Base-by-base conservation (phyloP, 2,797 vertebrate genomes). In the Lerista edwardsae region DNA sequence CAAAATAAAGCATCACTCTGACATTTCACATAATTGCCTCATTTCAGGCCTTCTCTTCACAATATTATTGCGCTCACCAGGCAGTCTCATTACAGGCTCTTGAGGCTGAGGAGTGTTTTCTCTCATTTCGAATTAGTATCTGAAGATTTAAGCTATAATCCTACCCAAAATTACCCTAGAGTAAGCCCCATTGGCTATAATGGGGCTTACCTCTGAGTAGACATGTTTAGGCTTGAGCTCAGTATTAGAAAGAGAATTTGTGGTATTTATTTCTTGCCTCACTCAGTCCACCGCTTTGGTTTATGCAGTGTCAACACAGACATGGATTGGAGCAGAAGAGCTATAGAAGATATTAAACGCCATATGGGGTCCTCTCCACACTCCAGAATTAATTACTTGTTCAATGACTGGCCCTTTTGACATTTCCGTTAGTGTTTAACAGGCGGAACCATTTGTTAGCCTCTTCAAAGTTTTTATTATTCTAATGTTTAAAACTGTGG, bases 11-110 rank as follows among this genome's bases (percentile, higher is more conserved):
- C 3, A 44, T 68, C 25, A 81, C 11, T 65, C 44, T 82, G 67
- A 82, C 75, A 78, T 82, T 82, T 82, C 21, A 78, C 23, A 19
- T 41, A 62, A 65, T 88, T 75, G 23, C 3, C n/a, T 90, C 39
- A 77, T 2, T 85, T 87, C 6, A 41, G 1, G 87, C 19, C 41
- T 89, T 1, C 15, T 55, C 80, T 89, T 82, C 62, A 79, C 79
- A 75, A 77, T 7, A 25, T 85, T 47, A 29, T 10, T 80, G 41
- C 71, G 34, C 79, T 80, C 75, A 77, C 75, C 68, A 84, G 39
- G 85, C 86, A 86, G 3, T 80, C 47, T 87, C 12, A 29, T 55
- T 17, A 34, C 67, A 75, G 77, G 31, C 8, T 75, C 4, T 72
- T 84, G 61, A 55, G 0, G 1, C 75, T 79, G 36, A 81, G 31